Base-by-base conservation (phyloP, 1,140 invertebrate species). In the Ips typographus region DNA sequence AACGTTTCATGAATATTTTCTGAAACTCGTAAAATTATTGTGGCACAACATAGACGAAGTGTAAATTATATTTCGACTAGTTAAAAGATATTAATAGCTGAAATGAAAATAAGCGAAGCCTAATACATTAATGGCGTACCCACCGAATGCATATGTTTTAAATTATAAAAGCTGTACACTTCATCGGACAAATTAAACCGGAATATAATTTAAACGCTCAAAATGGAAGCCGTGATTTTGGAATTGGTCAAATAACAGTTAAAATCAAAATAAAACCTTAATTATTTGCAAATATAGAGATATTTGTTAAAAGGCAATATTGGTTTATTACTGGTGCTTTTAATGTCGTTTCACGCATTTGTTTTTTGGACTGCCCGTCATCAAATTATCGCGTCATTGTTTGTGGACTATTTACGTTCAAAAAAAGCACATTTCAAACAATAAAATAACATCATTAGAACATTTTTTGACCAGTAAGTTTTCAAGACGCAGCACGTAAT, bases 221-320 rank as follows among this genome's bases (percentile, higher is more conserved):
- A 64, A 22, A 64, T 64, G 43, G 43, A 53, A 39, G 49, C 61
- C 49, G 47, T 64, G 61, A 64, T 64, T 64, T 64, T 40, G 47
- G 38, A 64, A 64, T 22, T 6, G 40, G n/a, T n/a, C 37, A 64
- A 64, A 53, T 53, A 40, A 36, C n/a, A 40, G 52, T 64, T 64
- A 64, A 64, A 64, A 64, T 64, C 49, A 64, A 53, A 64, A 64
- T 64, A 64, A 64, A 64, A 64, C 61, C 49, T 8, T 64, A 64
- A 53, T 64, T 52, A 64, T 64, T 64, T 40, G 51, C 43, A 53
- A 52, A 64, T 64, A 53, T 64, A 51, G n/a, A 64, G 53, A 64
- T 64, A 64, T 64, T 64, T 64, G 61, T 40, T 53, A 53, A 52
- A 64, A 64, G 22, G 36, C 58, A 37, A 60, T 43, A 43, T 60